Percentiles rank a stretch among this genome's conserved stretches.
phyloP scores from a whole-genome alignment of 2,888 invertebrate species.

The Zaprionus lineosus region DNA sequence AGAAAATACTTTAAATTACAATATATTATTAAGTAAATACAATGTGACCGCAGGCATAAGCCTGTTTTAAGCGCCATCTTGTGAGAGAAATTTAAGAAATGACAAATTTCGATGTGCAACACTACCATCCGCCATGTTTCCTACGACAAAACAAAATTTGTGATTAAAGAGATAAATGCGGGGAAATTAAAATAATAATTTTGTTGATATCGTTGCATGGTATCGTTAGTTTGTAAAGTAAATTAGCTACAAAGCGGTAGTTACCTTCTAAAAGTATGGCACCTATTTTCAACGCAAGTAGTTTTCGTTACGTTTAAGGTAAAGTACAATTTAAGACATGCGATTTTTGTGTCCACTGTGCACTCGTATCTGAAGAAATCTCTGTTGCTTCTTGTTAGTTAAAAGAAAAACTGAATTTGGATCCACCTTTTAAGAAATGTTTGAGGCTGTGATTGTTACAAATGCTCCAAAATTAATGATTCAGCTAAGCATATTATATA shows the following conservation, averaged over 20 bases:
- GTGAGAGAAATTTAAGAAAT: slow-evolving; percentile 4
- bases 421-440: too few relatives aligned
- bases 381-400: slow-evolving; percentile 8
- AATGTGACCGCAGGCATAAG: slow-evolving; percentile 48
- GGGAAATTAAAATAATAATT: slow-evolving; percentile 33
- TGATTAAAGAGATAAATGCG: slow-evolving; percentile 56
- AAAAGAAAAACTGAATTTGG: too few relatives aligned
- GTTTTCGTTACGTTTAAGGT: slow-evolving; percentile 53
- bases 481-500: too few relatives aligned
- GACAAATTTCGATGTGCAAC: slow-evolving; percentile 54
- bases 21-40: slow-evolving; percentile 59
- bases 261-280: slow-evolving; percentile 19
- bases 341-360: slow-evolving; percentile 47
- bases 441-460: too few relatives aligned
- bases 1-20: slow-evolving; percentile 26
- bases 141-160: slow-evolving; percentile 70
- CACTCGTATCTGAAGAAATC: slow-evolving; percentile 19
- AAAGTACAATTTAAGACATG: slow-evolving; percentile 57
- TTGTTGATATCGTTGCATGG: slow-evolving; percentile 17
- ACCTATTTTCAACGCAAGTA: slow-evolving; percentile 40
- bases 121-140: slow-evolving; percentile 72
- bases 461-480: too few relatives aligned
- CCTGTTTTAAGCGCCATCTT: slow-evolving; percentile 37
- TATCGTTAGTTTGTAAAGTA: slow-evolving; percentile 15
- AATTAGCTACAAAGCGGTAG: slow-evolving; percentile 7